Evolutionary conservation across 2,113 vertebrate genomes (phyloP), one percentile per base, ranked within the genome.

Genomic region (Serilophus lunatus): DNA sequence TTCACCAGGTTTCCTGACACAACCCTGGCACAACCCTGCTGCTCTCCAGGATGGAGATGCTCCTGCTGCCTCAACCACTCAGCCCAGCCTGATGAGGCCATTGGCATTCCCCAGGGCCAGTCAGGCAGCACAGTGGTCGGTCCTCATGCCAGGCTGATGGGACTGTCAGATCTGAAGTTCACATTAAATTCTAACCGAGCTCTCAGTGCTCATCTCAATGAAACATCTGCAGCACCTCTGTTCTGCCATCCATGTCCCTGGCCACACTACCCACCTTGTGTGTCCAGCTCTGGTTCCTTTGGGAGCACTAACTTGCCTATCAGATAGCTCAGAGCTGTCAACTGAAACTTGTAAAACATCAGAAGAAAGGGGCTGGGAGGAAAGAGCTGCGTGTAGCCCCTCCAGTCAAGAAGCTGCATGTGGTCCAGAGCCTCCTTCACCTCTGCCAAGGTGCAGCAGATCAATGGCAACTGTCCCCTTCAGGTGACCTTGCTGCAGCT

Each of bases 161-260:
- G 57, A 42, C 33, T 17, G 50, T 5, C 25, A 33, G 2, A 50
- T 5, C 20, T 4, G 6, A 49, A 80, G 28, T 4, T 53, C 22
- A 11, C 22, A 3, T 18, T 22, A n/a, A 69, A 45, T 38, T 33
- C 61, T 42, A 45, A 1, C 24, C n/a, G 19, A 53, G 35, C 50
- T 80, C n/a, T 28, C 1, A 2, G n/a, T 22, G 23, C 36, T 70
- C 50, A 40, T 25, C 19, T 5, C 1, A 0, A 24, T 1, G 1
- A 65, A 57, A 47, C 1, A 36, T 3, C 44, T 2, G 0, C 5
- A 6, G 49, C 18, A 20, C 35, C 28, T 24, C 79, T 33, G 54
- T 47, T 35, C 86, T 59, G 64, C 35, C 44, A n/a, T 4, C 35
- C 40, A 35, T 17, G 31, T 35, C 61, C 56, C 33, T 10, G 25